Evolutionary conservation across 2,888 invertebrate genomes (phyloP).

Genomic region (Acholoe squamosa): DNA sequence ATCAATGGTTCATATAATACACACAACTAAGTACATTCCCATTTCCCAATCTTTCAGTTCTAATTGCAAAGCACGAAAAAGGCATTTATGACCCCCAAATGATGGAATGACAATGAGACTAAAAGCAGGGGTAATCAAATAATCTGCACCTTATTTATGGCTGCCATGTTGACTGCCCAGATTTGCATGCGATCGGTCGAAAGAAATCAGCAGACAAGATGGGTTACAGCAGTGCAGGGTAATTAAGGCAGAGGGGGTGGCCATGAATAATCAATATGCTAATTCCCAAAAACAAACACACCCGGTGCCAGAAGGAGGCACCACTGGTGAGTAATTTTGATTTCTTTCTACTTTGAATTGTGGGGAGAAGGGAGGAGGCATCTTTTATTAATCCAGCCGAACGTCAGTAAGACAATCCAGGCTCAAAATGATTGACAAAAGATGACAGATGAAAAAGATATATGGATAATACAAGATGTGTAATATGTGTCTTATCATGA

Average conservation of each 20-base stretch:
- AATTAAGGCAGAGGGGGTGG: background rate
- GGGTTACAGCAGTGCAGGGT: background rate
- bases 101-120: background rate
- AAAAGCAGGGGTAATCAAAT: background rate
- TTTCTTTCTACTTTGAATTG: background rate
- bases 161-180: background rate
- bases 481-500: too few relatives aligned
- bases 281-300: background rate
- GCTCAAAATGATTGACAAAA: too few relatives aligned
- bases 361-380: too few relatives aligned
- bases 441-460: too few relatives aligned
- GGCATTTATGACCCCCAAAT: background rate
- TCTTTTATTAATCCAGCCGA: too few relatives aligned
- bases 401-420: too few relatives aligned
- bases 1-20: too few relatives aligned
- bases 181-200: background rate
- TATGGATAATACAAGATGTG: too few relatives aligned
- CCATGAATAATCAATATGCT: conserved; percentile 15
- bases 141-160: background rate
- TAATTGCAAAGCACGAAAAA: background rate
- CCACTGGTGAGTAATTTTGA: background rate
- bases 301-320: background rate
- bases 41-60: too few relatives aligned
- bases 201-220: background rate
- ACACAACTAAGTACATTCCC: too few relatives aligned